Base-by-base conservation (phyloP, 2,113 vertebrate species). In the Labeo rohita region DNA sequence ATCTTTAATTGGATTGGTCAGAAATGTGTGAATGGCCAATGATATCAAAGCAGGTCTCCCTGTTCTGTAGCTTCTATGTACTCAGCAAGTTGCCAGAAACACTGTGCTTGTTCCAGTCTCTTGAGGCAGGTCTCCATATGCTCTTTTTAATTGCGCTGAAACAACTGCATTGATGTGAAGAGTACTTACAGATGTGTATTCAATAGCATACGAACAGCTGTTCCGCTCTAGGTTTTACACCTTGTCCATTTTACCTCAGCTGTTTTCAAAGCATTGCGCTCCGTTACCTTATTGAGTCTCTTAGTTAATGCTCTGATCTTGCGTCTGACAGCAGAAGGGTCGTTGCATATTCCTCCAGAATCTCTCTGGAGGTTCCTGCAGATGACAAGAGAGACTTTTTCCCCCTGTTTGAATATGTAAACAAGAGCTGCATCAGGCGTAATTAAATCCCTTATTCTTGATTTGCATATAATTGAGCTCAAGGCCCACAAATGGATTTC, bases 381-480 rank as follows among this genome's bases (percentile, higher is more conserved):
- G 49, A 80, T 16, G 28, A 23, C 61, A 79, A n/a, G 84, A 85
- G 84, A 47, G 49, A 43, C 50, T 34, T 54, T 61, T 28, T 28
- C 2, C 39, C 72, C 47, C 15, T 3, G 11, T 18, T 59, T 70
- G 63, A 82, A 70, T 52, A 70, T 86, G 78, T 49, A 61, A 85
- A 82, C 70, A 68, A 82, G 49, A 77, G 16, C 47, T n/a, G 78
- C 43, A 66, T 81, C 78, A 39, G 61, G 50, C 18, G 61, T 86
- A 88, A 88, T 88, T 88, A 88, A 88, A 86, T 88, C 52, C 39
- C 61, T 49, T 68, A 34, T 80, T 72, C 80, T 45, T 88, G 43
- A 88, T 85, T 85, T 88, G 72, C 83, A 86, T 88, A 75, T 81
- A 85, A 88, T 85, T 85, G 78, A 75, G 72, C 77, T 83, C 16